These are phyloP conservation scores for Agrilus planipennis DNA, from an alignment of 1,140 invertebrate species.

Conservation along the genomic window DNA sequence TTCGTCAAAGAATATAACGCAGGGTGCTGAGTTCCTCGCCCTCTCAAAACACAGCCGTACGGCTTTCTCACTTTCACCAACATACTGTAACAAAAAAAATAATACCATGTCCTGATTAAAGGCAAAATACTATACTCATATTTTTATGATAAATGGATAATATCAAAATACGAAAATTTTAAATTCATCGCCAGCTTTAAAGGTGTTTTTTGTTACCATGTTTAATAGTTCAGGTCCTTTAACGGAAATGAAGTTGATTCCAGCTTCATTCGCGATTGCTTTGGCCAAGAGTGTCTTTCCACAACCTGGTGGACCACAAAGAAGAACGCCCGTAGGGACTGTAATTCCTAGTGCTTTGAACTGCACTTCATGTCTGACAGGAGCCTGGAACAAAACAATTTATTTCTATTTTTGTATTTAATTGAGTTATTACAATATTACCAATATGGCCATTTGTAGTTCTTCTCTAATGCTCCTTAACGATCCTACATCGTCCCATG, in stretches of 20 bases:
- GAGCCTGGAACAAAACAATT: constrained; percentile 53
- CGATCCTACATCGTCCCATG: constrained; percentile 96
- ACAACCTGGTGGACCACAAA: constrained; percentile 89
- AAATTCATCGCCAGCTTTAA: not conserved
- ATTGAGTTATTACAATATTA: constrained; percentile 30
- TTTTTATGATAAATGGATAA: too few species aligned
- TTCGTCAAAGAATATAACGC: constrained; percentile 99
- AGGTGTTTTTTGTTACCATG: too few species aligned
- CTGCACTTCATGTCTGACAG: constrained; percentile 74
- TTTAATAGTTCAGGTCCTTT: constrained; percentile 90
- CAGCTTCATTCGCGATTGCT: constrained; percentile 84
- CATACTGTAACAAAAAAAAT: constrained; percentile 89
- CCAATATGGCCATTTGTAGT: constrained; percentile 80
- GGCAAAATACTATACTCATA: too few species aligned
- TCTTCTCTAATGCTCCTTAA: constrained; percentile 78
- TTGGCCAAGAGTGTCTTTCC: constrained; percentile 87
- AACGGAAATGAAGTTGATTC: constrained; percentile 80
- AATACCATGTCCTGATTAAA: too few species aligned
- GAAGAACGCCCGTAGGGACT: constrained; percentile 63
- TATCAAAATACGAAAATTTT: constrained; percentile 4
- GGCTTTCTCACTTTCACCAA: constrained; percentile 96
- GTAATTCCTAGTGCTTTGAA: constrained; percentile 66
- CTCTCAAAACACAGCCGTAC: constrained; percentile 90
- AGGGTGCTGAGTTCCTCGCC: constrained; percentile 89
- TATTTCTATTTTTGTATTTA: not conserved